These are phyloP conservation scores for Apaloderma vittatum DNA, from an alignment of 2,113 vertebrate genomes.

Conservation along the genomic window DNA sequence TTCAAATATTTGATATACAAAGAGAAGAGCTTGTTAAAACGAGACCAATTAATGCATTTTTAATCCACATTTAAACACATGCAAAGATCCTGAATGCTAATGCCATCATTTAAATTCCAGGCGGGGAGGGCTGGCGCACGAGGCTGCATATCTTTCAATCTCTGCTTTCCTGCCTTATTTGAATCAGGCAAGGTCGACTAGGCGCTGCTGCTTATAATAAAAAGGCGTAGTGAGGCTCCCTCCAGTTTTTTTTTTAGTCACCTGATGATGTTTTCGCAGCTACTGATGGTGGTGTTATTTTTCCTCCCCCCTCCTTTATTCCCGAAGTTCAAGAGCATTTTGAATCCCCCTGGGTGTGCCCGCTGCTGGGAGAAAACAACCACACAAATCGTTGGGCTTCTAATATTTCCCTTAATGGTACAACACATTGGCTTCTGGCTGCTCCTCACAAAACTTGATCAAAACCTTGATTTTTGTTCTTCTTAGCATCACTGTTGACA, in stretches of 20 bases:
- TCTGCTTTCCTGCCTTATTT: background rate
- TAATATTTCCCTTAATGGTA: background rate
- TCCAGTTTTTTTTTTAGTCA: background rate
- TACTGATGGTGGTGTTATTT: background rate
- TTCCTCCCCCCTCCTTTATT: background rate
- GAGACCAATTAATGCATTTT: slow-evolving; percentile 77
- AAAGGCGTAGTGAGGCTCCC: background rate
- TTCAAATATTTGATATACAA: slow-evolving; percentile 77
- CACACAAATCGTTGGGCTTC: background rate
- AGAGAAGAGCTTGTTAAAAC: slow-evolving; percentile 71
- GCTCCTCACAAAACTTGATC: background rate
- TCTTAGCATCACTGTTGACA: background rate
- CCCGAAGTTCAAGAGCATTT: background rate
- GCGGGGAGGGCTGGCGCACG: background rate
- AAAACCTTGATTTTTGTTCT: background rate
- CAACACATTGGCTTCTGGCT: rapidly evolving
- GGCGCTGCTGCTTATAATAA: background rate
- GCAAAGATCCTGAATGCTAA: slow-evolving; percentile 71
- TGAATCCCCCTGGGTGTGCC: background rate
- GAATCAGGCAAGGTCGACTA: background rate
- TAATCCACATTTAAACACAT: slow-evolving; percentile 75
- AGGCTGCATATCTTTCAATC: slow-evolving; percentile 37
- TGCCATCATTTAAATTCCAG: slow-evolving; percentile 45
- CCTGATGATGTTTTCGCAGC: background rate
- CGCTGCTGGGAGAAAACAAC: background rate